Conservation (phyloP, 2,797 vertebrate species). For the Aotus griseimembra region DNA sequence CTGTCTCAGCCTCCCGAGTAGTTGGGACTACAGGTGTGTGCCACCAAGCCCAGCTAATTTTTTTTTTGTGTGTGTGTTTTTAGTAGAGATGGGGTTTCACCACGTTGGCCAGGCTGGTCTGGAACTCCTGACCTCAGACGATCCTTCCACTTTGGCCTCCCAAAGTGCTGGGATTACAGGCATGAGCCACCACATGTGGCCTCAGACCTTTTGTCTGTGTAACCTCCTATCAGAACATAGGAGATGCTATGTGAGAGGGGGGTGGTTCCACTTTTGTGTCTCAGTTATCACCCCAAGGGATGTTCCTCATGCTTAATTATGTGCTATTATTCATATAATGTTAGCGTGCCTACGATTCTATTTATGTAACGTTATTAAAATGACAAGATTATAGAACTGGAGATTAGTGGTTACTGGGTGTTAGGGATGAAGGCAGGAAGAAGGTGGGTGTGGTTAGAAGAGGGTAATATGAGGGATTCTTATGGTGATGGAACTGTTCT, state of each 20-base stretch:
- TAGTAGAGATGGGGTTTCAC: neutral
- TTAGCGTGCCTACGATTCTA: slow-evolving; percentile 32
- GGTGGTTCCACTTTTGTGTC: slow-evolving; percentile 26
- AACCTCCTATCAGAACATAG: neutral
- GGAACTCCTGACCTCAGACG: neutral
- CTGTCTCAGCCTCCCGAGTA: too few species aligned
- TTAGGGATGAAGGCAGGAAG: neutral
- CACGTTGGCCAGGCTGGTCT: neutral
- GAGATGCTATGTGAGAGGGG: neutral
- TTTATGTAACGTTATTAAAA: slow-evolving; percentile 45
- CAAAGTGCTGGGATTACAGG: neutral
- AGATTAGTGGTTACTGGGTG: neutral
- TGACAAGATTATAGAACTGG: neutral
- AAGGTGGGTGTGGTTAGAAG: neutral
- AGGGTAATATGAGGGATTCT: neutral
- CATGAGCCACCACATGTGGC: neutral
- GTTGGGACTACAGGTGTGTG: too few species aligned
- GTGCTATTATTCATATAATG: slow-evolving; percentile 42
- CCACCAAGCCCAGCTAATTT: too few species aligned
- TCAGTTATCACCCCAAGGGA: slow-evolving; percentile 44
- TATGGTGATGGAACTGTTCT: neutral
- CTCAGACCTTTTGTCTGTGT: neutral
- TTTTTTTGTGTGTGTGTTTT: too few species aligned
- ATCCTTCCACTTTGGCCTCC: neutral
- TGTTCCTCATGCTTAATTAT: slow-evolving; percentile 42